These are phyloP conservation scores for Platorchestia sp. DNA, from an alignment of 1,140 invertebrate species.

Conservation along the genomic window DNA sequence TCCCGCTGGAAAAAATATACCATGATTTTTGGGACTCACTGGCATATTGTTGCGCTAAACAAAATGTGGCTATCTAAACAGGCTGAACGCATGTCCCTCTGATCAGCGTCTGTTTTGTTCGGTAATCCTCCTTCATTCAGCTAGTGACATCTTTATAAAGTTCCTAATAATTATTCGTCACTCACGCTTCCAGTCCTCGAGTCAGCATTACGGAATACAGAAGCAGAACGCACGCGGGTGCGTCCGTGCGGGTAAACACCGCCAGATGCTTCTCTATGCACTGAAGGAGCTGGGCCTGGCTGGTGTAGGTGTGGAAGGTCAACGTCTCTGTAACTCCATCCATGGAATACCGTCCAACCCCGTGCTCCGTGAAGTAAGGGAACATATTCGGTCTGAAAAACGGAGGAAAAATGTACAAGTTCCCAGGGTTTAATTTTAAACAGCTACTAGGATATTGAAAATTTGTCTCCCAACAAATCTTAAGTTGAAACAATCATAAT, in stretches of 20 bases:
- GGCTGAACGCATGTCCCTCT: too few relatives aligned
- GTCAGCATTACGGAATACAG: slow-evolving; percentile 73
- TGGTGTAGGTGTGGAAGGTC: slow-evolving; percentile 69
- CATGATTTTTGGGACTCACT: too few relatives aligned
- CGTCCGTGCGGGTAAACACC: slow-evolving; percentile 69
- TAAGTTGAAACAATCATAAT: not conserved
- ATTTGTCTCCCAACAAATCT: not conserved
- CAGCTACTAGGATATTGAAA: too few relatives aligned
- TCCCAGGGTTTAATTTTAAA: too few relatives aligned
- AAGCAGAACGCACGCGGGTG: slow-evolving; percentile 71
- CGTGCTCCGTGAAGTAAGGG: slow-evolving; percentile 65
- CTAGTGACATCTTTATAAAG: too few relatives aligned
- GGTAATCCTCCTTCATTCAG: too few relatives aligned
- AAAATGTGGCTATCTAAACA: too few relatives aligned
- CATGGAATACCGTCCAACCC: slow-evolving; percentile 69
- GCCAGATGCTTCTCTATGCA: slow-evolving; percentile 69
- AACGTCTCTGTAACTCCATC: slow-evolving; percentile 72
- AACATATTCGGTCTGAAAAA: slow-evolving; percentile 61
- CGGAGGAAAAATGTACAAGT: not conserved
- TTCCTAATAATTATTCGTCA: too few relatives aligned
- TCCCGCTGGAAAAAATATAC: too few relatives aligned
- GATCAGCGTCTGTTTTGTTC: too few relatives aligned
- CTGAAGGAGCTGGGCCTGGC: slow-evolving; percentile 68
- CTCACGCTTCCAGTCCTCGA: slow-evolving; percentile 70
- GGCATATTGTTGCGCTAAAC: too few relatives aligned